Base-by-base conservation (phyloP, 2,113 vertebrate genomes). In the Raja brachyura region DNA sequence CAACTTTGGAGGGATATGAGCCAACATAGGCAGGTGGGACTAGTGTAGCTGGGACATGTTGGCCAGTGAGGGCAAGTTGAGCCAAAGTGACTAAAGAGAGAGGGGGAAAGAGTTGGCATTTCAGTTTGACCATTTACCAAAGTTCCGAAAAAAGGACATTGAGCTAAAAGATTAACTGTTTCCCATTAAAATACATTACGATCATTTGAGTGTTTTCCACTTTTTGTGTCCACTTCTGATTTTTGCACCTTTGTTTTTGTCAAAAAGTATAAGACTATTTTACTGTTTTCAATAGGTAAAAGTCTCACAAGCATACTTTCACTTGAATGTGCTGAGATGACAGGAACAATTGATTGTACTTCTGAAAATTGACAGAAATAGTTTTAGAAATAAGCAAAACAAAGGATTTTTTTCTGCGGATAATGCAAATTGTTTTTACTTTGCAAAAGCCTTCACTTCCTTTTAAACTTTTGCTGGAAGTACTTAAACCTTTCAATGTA, bases 361-460 rank as follows among this genome's bases (percentile, higher is more conserved):
- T 73, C 66, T 92, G 18, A 73, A 88, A 92, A 48, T 22, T 54
- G 31, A 92, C 31, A 74, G 33, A 20, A 92, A 25, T 70, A 70
- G 73, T 73, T 73, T 20, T 25, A 74, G 13, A 92, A n/a, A 11
- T 13, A 31, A 92, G 63, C 28, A 73, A 73, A 92, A 14, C 5
- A 22, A 14, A 3, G 39, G 14, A 18, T 22, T 48, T 90, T 90
- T 90, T 48, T 90, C n/a, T 22, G 22, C 68, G 73, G 90, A 0
- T 25, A 54, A 92, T 92, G 90, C 39, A 92, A 73, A 92, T 74
- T 13, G 85, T 88, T 33, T 18, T 33, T 66, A 13, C 18, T 73
- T 92, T 70, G 68, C n/a, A 68, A 90, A 86, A 90, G 63, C 66
- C 33, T 14, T 70, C 88, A 90, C 68, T 90, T 13, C 25, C 88